phyloP scores from a whole-genome alignment of 1,140 invertebrate species.

The Tetragonula clypearis region DNA sequence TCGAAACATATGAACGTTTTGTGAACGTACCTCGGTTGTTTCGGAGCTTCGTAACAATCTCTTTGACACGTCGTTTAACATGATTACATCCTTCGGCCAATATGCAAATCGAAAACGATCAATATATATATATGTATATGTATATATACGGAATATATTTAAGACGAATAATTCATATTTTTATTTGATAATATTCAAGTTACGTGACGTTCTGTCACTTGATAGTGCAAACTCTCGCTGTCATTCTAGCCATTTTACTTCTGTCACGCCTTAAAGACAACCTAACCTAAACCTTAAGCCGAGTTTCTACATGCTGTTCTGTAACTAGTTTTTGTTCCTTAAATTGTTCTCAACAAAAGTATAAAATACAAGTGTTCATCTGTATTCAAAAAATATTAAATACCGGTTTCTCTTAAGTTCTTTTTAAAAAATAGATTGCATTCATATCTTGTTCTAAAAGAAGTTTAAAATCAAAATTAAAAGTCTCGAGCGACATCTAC shows the following conservation, averaged over 20 bases:
- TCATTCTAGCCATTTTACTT: slow-evolving; percentile 32
- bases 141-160: not conserved
- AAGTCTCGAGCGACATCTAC: not conserved
- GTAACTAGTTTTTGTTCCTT: not conserved
- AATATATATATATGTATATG: not conserved
- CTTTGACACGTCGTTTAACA: slow-evolving; percentile 67
- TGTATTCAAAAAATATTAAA: not conserved
- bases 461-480: not conserved
- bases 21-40: slow-evolving; percentile 59
- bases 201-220: slow-evolving; percentile 1
- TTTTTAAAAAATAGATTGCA: not conserved
- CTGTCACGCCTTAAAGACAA: not conserved
- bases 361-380: not conserved
- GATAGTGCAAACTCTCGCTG: not conserved
- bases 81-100: not conserved
- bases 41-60: slow-evolving; percentile 62
- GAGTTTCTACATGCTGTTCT: not conserved
- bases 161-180: not conserved
- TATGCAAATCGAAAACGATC: not conserved
- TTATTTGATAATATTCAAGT: not conserved
- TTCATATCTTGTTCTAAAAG: no score
- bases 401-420: not conserved
- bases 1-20: not conserved
- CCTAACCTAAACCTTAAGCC: not conserved
- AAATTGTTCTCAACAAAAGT: not conserved